Evolutionary conservation across 2,797 vertebrate species (phyloP).

Genomic region (Epinephelus awoara): DNA sequence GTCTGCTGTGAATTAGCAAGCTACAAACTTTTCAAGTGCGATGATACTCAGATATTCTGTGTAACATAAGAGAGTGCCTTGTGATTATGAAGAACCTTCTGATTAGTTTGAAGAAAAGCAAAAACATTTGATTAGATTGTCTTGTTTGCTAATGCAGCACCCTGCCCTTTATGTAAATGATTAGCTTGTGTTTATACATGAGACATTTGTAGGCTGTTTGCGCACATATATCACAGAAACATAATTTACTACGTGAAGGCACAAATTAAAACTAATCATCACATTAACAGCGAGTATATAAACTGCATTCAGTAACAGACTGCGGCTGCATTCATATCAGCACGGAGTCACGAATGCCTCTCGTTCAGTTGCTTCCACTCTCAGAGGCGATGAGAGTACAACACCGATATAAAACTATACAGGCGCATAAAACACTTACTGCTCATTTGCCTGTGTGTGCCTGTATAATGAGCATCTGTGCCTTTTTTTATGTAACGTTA

Average conservation of each 20-base stretch:
- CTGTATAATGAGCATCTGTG: constrained; percentile 82
- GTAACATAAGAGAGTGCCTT: not conserved
- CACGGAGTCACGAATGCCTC: constrained; percentile 32
- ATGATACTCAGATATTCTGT: no score
- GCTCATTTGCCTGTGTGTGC: constrained; percentile 67
- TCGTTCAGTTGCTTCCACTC: constrained; percentile 28
- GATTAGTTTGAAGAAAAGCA: not conserved
- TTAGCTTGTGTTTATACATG: constrained; percentile 16
- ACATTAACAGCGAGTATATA: constrained; percentile 40
- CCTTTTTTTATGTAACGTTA: constrained; percentile 62
- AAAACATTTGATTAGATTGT: not conserved
- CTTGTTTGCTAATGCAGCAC: not conserved
- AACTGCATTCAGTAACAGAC: constrained; percentile 29
- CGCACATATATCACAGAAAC: constrained; percentile 9
- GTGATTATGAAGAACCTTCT: not conserved
- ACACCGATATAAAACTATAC: constrained; percentile 65
- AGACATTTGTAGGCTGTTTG: constrained; percentile 34
- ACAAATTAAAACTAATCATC: constrained; percentile 66
- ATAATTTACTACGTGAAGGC: constrained; percentile 23
- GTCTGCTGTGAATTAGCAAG: no score
- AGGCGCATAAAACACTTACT: constrained; percentile 64
- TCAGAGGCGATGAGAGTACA: constrained; percentile 37
- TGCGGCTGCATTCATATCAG: constrained; percentile 44
- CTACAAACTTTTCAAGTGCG: no score
- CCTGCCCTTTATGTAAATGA: constrained; percentile 1